These are phyloP conservation scores for Harmothoe impar DNA, from an alignment of 2,888 invertebrate genomes.

Conservation along the genomic window DNA sequence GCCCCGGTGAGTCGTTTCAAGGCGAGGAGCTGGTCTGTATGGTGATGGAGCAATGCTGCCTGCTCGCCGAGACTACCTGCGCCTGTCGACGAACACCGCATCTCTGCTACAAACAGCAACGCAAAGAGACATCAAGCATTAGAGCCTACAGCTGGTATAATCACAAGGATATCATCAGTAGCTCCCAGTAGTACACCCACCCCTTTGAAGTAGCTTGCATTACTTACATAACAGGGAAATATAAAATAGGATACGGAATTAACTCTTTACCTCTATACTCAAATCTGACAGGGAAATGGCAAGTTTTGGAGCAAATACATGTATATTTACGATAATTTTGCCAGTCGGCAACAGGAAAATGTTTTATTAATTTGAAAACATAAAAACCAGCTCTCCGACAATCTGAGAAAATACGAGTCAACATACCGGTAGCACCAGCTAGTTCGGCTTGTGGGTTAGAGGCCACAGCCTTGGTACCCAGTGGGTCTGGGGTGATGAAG, in stretches of 20 bases:
- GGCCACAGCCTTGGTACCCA: constrained; percentile 82
- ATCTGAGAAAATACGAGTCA: neutral
- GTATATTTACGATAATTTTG: too few species aligned
- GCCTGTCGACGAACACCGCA: constrained; percentile 71
- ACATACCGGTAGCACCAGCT: neutral
- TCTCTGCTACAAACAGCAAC: constrained; percentile 39
- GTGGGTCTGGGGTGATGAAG: constrained; percentile 85
- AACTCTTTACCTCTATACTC: too few species aligned
- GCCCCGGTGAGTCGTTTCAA: constrained; percentile 85
- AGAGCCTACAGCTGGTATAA: neutral
- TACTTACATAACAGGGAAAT: too few species aligned
- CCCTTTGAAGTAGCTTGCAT: too few species aligned
- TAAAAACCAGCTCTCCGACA: too few species aligned
- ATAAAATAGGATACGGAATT: too few species aligned
- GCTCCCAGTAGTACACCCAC: too few species aligned
- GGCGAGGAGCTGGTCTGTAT: constrained; percentile 85
- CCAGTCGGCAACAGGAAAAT: too few species aligned
- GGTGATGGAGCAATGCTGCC: constrained; percentile 84
- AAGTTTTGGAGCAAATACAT: too few species aligned
- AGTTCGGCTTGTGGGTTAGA: neutral
- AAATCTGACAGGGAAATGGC: too few species aligned
- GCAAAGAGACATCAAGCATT: neutral
- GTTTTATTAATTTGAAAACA: too few species aligned
- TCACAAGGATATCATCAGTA: too few species aligned
- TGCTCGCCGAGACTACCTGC: constrained; percentile 84